Evolutionary conservation across 2,888 invertebrate genomes (phyloP), one percentile per base, ranked within the genome.

Genomic region (Cosmia trapezina): DNA sequence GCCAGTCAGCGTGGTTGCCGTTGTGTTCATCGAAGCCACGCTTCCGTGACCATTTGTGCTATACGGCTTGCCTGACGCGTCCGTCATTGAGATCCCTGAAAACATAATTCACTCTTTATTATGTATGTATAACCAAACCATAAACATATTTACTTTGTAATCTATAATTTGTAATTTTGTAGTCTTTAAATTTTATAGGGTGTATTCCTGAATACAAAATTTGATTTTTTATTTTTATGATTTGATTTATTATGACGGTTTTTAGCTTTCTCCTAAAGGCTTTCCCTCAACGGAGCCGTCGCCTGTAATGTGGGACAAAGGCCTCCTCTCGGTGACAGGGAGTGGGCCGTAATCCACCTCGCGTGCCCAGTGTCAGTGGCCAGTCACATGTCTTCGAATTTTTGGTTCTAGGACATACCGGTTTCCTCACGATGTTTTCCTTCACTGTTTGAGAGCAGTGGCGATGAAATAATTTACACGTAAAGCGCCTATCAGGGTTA

Each of bases 41-140:
- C 98, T 98, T 51, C 97, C 98, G 59, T 97, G 97, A 0, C 96
- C 96, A 85, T 97, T 97, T 56, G 96, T 96, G 85, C 96, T 96
- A 92, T 98, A 98, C 0, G 98, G 98, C 90, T 98, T 98, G 22
- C 98, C 98, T 51, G 98, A 98, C 22, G 98, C 98, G 90, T 98
- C 98, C 5, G 98, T 98, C 97, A 98, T 98, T 60, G 98, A 98
- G 88, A 98, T 97, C 86, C 97, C 98, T 69, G 68, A 17, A 69
- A 69, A 33, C 33, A n/a, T 22, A 45, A 56, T 37, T n/a, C 9
- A 37, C 6, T 53, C 12, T 22, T 67, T 22, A 53, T 12, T 28
- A 19, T 19, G 19, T 43, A 41, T 0, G 6, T 63, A 14, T n/a
- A 33, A 11, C 19, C 28, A 33, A 33, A 11, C 19, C 28, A 33